A percentile compares a stretch with the other conserved stretches of the same genome.
phyloP scores from a whole-genome alignment of 2,797 vertebrate genomes.

The Pteronotus mesoamericanus region DNA sequence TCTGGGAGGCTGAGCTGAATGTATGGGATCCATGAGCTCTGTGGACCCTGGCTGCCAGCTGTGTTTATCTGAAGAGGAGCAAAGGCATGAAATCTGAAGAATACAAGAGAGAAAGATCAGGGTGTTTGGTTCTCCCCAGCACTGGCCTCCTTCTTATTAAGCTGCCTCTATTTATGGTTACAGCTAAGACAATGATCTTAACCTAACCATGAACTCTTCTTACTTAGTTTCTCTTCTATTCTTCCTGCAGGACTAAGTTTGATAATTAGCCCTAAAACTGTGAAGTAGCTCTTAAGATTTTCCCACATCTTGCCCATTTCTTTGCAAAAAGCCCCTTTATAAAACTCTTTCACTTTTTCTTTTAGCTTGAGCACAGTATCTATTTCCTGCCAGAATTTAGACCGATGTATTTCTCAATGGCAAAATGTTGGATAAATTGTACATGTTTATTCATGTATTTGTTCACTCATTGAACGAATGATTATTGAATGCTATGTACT shows the following conservation, averaged over 20 bases:
- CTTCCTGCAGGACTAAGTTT: not conserved
- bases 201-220: not conserved
- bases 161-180: not conserved
- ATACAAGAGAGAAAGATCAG: not conserved
- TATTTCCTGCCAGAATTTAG: not conserved
- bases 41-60: not conserved
- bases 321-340: not conserved
- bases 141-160: not conserved
- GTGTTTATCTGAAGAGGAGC: not conserved
- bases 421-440: not conserved
- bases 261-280: not conserved
- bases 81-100: not conserved
- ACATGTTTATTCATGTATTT: not conserved
- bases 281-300: not conserved
- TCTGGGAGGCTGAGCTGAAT: not conserved
- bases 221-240: not conserved
- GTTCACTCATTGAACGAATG: not conserved
- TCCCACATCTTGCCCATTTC: not conserved
- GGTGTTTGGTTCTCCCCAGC: not conserved
- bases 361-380: not conserved
- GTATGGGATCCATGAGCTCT: rapidly evolving
- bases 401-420: not conserved
- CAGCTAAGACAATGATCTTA: not conserved
- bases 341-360: not conserved
- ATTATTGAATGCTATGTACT: not conserved